Conservation (phyloP, 2,888 invertebrate species). For the Drosophila atripex region DNA sequence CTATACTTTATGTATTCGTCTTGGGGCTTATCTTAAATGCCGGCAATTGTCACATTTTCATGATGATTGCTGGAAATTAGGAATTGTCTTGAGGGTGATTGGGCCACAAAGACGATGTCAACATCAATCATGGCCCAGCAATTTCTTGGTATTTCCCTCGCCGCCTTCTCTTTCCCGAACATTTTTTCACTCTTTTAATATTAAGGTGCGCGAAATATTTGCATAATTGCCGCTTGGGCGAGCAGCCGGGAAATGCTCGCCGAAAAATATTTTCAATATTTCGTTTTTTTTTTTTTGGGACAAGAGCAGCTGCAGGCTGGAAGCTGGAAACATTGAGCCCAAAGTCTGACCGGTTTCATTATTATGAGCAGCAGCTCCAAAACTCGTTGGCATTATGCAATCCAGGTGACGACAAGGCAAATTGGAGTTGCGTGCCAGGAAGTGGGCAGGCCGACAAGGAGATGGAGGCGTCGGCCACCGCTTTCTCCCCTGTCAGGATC, state of each 20-base stretch:
- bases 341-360: conserved; percentile 61
- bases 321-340: conserved; percentile 11
- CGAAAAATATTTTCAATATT: conserved; percentile 45
- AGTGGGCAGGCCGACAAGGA: conserved; percentile 50
- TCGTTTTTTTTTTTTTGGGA: conserved; percentile 50
- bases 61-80: conserved; percentile 25
- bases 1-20: background rate
- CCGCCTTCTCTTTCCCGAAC: conserved; percentile 8
- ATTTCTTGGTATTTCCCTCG: conserved; percentile 58
- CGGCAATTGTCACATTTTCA: conserved; percentile 24
- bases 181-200: conserved; percentile 26
- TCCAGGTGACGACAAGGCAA: conserved; percentile 76
- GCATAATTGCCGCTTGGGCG: conserved; percentile 74
- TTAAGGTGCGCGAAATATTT: conserved; percentile 73
- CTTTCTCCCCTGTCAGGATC: conserved; percentile 32
- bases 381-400: conserved; percentile 70
- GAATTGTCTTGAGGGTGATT: conserved; percentile 6
- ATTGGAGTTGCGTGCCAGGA: conserved; percentile 75
- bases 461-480: conserved; percentile 28
- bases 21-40: conserved; percentile 18
- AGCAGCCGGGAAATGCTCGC: conserved; percentile 61
- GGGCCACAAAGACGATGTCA: conserved; percentile 34
- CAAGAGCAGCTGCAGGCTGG: conserved; percentile 46
- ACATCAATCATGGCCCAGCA: conserved; percentile 71
- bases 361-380: conserved; percentile 44